phyloP scores from a whole-genome alignment of 2,888 invertebrate genomes.

The Ommatoiulus sabulosus region DNA sequence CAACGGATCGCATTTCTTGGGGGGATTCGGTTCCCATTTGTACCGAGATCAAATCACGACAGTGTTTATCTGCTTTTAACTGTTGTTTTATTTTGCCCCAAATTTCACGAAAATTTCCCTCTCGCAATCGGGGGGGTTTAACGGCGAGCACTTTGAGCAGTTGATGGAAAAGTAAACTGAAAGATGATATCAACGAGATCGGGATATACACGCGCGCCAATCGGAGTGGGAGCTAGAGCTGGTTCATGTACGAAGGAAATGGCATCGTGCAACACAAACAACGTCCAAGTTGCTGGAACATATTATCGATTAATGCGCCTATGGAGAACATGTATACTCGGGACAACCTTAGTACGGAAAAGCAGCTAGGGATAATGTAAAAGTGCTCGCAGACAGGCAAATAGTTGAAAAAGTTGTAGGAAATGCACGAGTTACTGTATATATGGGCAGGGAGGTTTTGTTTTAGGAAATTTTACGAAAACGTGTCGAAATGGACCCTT shows the following conservation, averaged over 20 bases:
- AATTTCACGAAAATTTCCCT: conserved; percentile 34
- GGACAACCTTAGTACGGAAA: not conserved
- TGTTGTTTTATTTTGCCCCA: not conserved
- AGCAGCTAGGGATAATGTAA: not conserved
- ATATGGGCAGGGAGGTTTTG: too few species aligned
- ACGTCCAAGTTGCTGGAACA: not conserved
- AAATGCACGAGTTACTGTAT: too few species aligned
- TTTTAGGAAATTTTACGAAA: too few species aligned
- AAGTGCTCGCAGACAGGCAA: not conserved
- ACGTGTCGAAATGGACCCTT: too few species aligned
- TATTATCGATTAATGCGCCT: conserved; percentile 11
- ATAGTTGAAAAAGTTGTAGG: not conserved
- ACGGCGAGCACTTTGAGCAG: not conserved
- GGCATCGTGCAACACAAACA: not conserved
- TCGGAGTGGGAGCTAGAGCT: not conserved
- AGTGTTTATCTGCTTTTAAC: conserved; percentile 36
- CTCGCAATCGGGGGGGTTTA: conserved; percentile 27
- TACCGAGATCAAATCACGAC: not conserved
- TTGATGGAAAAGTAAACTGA: conserved; percentile 36
- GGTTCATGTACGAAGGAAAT: not conserved
- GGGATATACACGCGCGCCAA: conserved; percentile 41
- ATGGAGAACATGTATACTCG: not conserved
- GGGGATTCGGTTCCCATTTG: conserved; percentile 40
- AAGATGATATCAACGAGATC: conserved; percentile 13
- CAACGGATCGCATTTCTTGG: conserved; percentile 4